These are phyloP conservation scores for Urocyon cinereoargenteus DNA, from an alignment of 2,797 vertebrate genomes.

Conservation along the genomic window DNA sequence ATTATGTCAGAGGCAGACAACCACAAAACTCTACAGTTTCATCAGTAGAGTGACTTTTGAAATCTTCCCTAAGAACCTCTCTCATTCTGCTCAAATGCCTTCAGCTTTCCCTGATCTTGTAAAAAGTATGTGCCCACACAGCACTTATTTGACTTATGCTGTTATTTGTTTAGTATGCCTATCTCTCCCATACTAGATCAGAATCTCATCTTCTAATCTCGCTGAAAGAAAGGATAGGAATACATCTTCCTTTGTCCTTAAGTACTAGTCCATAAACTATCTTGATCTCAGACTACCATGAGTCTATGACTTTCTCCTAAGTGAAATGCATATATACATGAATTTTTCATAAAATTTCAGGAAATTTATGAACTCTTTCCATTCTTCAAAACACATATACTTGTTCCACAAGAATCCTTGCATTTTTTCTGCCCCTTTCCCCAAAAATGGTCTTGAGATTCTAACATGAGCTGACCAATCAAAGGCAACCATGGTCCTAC, in stretches of 20 bases:
- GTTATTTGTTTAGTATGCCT: background rate
- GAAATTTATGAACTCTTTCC: background rate
- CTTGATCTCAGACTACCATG: background rate
- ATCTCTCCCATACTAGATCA: background rate
- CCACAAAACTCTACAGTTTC: background rate
- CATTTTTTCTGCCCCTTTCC: background rate
- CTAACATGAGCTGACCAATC: background rate
- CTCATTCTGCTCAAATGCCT: background rate
- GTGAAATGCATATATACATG: background rate
- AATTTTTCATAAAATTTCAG: background rate
- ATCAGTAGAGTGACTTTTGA: background rate
- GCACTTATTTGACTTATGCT: background rate
- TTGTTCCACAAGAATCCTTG: background rate
- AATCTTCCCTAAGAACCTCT: background rate
- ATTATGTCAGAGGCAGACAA: background rate
- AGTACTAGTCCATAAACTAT: background rate
- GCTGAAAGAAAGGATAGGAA: conserved; percentile 29
- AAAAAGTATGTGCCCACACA: background rate
- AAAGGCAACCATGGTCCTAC: background rate
- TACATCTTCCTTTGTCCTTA: background rate
- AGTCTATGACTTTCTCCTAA: background rate
- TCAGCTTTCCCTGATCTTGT: background rate
- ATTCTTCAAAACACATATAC: background rate
- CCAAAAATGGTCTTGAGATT: background rate
- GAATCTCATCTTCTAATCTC: background rate